Conservation (phyloP, 2,888 invertebrate species). For the Terebella lapidaria region DNA sequence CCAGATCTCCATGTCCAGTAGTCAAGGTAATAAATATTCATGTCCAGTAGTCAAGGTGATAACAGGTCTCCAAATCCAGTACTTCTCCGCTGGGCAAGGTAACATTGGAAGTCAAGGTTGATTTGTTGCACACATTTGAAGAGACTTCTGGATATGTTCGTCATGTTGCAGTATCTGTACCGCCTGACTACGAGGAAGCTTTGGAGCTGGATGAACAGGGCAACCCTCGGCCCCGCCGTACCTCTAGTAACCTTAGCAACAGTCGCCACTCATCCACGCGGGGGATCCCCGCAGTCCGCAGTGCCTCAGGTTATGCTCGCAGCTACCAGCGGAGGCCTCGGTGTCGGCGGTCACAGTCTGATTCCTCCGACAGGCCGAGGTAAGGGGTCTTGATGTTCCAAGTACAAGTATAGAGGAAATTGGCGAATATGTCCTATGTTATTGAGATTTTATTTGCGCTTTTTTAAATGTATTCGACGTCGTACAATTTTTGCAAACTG, state of each 20-base stretch:
- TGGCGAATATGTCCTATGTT: background rate
- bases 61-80: too few relatives aligned
- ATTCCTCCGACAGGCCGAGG: background rate
- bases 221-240: background rate
- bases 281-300: background rate
- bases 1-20: constrained; percentile 25
- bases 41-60: too few relatives aligned
- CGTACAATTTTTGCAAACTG: too few relatives aligned
- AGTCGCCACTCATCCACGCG: background rate
- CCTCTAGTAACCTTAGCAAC: background rate
- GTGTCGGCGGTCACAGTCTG: background rate
- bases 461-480: too few relatives aligned
- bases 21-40: constrained; percentile 15
- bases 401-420: background rate
- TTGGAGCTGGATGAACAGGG: constrained; percentile 1
- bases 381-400: background rate
- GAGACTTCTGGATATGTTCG: too few relatives aligned
- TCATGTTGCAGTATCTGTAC: constrained; percentile 4
- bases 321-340: background rate
- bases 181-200: constrained; percentile 3
- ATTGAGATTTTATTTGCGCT: background rate
- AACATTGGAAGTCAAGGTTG: too few relatives aligned
- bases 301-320: background rate
- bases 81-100: too few relatives aligned
- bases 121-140: too few relatives aligned